phyloP scores from a whole-genome alignment of 1,140 invertebrate genomes.

The Euwallacea fornicatus region DNA sequence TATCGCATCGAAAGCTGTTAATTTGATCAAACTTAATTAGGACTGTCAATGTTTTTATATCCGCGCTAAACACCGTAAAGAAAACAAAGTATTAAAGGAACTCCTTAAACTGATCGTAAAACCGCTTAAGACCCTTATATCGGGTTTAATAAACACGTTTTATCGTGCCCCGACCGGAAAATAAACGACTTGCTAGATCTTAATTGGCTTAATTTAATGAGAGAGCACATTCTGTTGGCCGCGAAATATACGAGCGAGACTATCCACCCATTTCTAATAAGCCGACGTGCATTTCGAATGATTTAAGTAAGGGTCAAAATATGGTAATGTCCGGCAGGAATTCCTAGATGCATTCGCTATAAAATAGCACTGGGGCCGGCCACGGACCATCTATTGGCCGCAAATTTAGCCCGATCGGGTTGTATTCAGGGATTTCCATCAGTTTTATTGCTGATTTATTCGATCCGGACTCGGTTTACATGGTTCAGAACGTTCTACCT shows the following conservation, averaged over 20 bases:
- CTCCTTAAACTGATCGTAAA: too few relatives aligned
- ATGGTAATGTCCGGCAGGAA: slow-evolving; percentile 43
- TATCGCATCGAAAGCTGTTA: slow-evolving; percentile 13
- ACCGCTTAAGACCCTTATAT: too few relatives aligned
- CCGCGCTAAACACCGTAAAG: too few relatives aligned
- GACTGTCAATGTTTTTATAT: neutral
- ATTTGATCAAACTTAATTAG: slow-evolving; percentile 11
- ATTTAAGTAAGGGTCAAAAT: slow-evolving; percentile 41
- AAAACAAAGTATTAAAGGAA: too few relatives aligned
- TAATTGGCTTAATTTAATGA: slow-evolving; percentile 40
- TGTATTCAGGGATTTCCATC: slow-evolving; percentile 27
- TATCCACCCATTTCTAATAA: slow-evolving; percentile 39
- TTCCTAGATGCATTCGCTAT: slow-evolving; percentile 31
- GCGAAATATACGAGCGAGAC: slow-evolving; percentile 27
- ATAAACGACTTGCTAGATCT: slow-evolving; percentile 35
- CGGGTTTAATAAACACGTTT: slow-evolving; percentile 36
- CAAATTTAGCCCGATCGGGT: slow-evolving; percentile 40
- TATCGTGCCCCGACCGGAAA: slow-evolving; percentile 31
- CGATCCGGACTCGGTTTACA: slow-evolving; percentile 4
- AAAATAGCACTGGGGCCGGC: slow-evolving; percentile 24
- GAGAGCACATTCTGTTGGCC: slow-evolving; percentile 29
- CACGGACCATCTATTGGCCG: slow-evolving; percentile 42
- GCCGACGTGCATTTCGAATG: slow-evolving; percentile 33
- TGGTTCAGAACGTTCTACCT: too few relatives aligned
- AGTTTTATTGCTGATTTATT: slow-evolving; percentile 32